Percentiles rank a stretch among this genome's conserved stretches.
Conservation (phyloP, 2,113 vertebrate genomes). For the Tauraco erythrolophus region DNA sequence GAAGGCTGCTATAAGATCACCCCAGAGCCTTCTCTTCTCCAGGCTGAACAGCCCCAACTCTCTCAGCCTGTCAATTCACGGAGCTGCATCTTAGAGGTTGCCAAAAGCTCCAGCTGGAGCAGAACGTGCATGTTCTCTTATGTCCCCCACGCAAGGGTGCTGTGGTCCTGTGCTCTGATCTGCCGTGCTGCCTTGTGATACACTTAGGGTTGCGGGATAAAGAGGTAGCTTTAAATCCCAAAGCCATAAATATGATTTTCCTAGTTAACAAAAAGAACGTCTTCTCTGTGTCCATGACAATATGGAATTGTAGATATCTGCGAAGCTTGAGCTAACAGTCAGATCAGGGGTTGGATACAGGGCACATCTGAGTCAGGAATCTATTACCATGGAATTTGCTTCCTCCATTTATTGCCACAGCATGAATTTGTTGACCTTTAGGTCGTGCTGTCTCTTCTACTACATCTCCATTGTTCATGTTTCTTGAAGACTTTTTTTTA, state of each 20-base stretch:
- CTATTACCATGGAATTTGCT: neutral
- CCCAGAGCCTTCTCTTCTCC: no score
- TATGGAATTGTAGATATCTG: neutral
- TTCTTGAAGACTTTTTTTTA: neutral
- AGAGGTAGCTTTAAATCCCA: neutral
- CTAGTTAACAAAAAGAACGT: neutral
- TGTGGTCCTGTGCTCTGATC: neutral
- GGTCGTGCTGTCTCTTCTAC: neutral
- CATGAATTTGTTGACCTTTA: conserved; percentile 4
- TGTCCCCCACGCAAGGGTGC: neutral
- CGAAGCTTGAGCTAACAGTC: neutral
- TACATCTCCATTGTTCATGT: neutral
- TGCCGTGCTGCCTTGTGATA: neutral
- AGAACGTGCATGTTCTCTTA: neutral
- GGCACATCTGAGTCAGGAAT: neutral
- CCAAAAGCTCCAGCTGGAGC: neutral
- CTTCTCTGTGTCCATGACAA: neutral
- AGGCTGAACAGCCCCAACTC: no score
- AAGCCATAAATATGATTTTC: neutral
- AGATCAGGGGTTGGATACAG: neutral
- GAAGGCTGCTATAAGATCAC: no score
- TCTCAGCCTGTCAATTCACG: no score
- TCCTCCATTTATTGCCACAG: neutral
- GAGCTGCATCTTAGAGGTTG: neutral
- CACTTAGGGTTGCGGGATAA: neutral